Evolutionary conservation across 2,797 vertebrate genomes (phyloP).

Genomic region (Takifugu rubripes): DNA sequence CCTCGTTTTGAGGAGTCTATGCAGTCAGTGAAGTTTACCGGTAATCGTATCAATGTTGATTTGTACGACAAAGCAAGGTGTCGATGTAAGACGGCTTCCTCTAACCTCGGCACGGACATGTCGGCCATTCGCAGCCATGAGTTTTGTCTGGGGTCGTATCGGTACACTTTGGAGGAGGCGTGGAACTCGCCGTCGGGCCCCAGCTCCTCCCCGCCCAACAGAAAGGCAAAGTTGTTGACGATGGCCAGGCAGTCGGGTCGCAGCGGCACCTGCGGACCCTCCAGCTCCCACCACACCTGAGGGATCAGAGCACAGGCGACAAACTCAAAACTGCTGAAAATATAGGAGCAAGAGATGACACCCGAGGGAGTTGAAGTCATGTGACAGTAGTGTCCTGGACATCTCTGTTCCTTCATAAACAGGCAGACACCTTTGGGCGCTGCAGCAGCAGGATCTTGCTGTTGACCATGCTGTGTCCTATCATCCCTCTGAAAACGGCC

Average conservation of each 20-base stretch:
- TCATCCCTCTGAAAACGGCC: constrained; percentile 98
- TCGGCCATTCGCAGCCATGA: constrained; percentile 97
- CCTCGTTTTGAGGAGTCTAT: too few species aligned
- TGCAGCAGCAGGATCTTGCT: constrained; percentile 98
- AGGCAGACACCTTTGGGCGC: constrained; percentile 81
- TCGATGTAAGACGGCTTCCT: too few species aligned
- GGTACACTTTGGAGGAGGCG: constrained; percentile 97
- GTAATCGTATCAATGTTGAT: too few species aligned
- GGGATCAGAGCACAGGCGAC: constrained; percentile 19
- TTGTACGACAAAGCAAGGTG: too few species aligned
- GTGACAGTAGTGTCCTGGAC: too few species aligned
- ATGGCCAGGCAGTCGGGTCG: constrained; percentile 96
- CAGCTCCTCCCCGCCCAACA: constrained; percentile 95
- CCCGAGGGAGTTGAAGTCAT: too few species aligned
- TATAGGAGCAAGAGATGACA: not conserved
- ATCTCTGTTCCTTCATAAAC: too few species aligned
- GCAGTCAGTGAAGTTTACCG: too few species aligned
- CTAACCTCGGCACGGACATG: constrained; percentile 92
- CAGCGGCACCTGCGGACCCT: constrained; percentile 95
- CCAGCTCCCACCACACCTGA: constrained; percentile 98
- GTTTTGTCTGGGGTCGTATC: constrained; percentile 96
- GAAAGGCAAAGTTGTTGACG: constrained; percentile 96
- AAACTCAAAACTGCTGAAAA: not conserved
- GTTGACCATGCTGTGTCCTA: constrained; percentile 99
- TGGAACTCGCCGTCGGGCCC: constrained; percentile 98